Base-by-base conservation (phyloP, 2,888 invertebrate genomes). In the Morinoia aosen region DNA sequence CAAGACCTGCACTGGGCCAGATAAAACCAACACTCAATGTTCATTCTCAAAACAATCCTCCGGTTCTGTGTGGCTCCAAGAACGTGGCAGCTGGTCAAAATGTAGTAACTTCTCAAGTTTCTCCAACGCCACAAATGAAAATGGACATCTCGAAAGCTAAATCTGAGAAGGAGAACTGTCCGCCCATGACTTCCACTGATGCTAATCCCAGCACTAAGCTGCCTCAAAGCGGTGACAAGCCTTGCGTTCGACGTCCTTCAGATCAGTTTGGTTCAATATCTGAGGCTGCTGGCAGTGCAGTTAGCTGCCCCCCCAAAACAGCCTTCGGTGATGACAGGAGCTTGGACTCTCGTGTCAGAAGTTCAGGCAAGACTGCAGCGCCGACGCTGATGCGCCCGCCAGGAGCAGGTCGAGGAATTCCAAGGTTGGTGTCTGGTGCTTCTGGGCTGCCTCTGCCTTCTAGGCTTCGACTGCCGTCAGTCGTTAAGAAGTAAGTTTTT, bases 401-500 rank as follows among this genome's bases (percentile, higher is more conserved):
- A 40, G 90, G 14, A 14, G 90, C 90, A 10, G 93, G 57, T 33
- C 39, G 93, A 93, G 93, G 93, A 39, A 93, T 93, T 25, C 93
- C 93, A 93, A 56, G 93, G 33, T 57, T 33, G 10, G 48, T 16
- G 40, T 16, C 40, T 14, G 90, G 40, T 40, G 40, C 90, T 19
- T 57, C 57, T 93, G 93, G 93, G n/a, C 57, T 93, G 5, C 93
- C 93, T 93, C 25, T 93, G 33, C 93, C 93, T 8, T 93, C 93
- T 5, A 93, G 57, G 57, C n/a, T 93, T 4, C 56, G 93, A 14
- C 16, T 93, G 93, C 93, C 93, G 11, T 93, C 93, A 57, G 58
- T 57, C 57, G 57, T 93, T 19, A 93, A 93, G 33, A 93, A 93
- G 57, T 93, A 57, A 57, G 48, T 76, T 3, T n/a, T 16, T 25